A percentile compares a stretch with the other conserved stretches of the same genome.
Evolutionary conservation across 2,113 vertebrate species (phyloP).

Genomic region (Zosterops lateralis): DNA sequence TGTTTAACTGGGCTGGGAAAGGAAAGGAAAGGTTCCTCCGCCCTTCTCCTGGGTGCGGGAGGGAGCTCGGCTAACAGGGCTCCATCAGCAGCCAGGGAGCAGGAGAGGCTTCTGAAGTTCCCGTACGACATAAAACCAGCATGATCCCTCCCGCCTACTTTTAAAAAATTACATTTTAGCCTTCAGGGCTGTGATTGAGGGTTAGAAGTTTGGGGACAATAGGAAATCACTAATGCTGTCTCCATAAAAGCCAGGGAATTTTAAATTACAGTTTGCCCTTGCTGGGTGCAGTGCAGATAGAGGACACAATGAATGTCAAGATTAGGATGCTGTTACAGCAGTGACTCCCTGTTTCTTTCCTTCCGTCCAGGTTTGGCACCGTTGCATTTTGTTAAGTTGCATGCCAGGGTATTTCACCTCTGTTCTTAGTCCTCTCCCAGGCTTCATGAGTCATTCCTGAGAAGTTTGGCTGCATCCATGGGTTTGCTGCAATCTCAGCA

Average conservation of each 20-base stretch:
- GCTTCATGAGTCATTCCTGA: background rate
- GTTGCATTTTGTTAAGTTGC: background rate
- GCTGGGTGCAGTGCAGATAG: background rate
- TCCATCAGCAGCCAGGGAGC: background rate
- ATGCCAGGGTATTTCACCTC: background rate
- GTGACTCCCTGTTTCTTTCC: background rate
- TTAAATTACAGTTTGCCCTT: background rate
- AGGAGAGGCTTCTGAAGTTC: background rate
- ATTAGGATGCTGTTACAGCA: background rate
- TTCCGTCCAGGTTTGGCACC: background rate
- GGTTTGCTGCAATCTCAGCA: background rate
- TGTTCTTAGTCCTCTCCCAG: background rate
- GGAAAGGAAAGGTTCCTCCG: background rate
- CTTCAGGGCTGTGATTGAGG: background rate
- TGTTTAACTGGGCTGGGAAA: background rate
- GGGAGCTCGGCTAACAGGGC: background rate
- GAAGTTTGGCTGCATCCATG: background rate
- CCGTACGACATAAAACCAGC: background rate
- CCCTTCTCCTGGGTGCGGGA: no score
- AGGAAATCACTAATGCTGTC: background rate
- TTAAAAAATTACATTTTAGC: background rate
- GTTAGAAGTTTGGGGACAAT: background rate
- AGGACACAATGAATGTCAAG: background rate
- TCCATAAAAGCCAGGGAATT: background rate
- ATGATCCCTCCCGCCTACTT: fast-evolving